Conservation (phyloP, 2,797 vertebrate species). For the Sebastes jordani region DNA sequence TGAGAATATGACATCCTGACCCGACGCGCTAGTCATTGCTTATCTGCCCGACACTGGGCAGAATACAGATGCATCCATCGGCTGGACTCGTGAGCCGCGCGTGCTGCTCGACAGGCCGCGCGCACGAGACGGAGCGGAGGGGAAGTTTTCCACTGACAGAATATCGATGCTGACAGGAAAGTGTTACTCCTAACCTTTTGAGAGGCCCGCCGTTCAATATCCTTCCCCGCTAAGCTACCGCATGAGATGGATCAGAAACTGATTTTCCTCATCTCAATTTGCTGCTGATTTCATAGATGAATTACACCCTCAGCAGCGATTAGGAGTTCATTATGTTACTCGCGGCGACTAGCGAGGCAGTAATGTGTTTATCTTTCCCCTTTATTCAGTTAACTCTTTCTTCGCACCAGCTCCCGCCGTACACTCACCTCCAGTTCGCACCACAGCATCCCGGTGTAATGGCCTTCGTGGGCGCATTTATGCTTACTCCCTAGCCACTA, state of each 20-base stretch:
- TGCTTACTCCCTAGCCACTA: conserved; percentile 33
- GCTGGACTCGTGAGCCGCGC: conserved; percentile 5
- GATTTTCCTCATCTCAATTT: conserved; percentile 83
- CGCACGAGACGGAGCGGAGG: conserved; percentile 36
- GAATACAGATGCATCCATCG: conserved; percentile 73
- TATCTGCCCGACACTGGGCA: conserved; percentile 44
- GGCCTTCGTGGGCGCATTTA: conserved; percentile 35
- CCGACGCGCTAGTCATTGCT: conserved; percentile 68
- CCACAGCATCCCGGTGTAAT: conserved; percentile 25
- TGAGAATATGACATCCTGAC: conserved; percentile 74
- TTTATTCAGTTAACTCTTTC: conserved; percentile 78
- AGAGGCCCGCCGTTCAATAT: conserved; percentile 71
- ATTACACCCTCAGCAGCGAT: conserved; percentile 81
- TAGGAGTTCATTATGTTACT: conserved; percentile 84
- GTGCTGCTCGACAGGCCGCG: conserved; percentile 33
- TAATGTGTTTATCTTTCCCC: conserved; percentile 81
- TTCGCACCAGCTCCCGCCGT: conserved; percentile 36
- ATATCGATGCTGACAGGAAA: conserved; percentile 78
- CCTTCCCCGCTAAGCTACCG: conserved; percentile 65
- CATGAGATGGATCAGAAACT: conserved; percentile 78
- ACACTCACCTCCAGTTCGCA: conserved; percentile 38
- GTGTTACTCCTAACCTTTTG: conserved; percentile 80
- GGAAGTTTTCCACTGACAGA: conserved; percentile 73
- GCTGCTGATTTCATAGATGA: conserved; percentile 82
- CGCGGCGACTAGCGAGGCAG: conserved; percentile 66